Evolutionary conservation across 2,113 vertebrate species (phyloP), one percentile per base, ranked within the genome.

Genomic region (Ariopsis seemanni): DNA sequence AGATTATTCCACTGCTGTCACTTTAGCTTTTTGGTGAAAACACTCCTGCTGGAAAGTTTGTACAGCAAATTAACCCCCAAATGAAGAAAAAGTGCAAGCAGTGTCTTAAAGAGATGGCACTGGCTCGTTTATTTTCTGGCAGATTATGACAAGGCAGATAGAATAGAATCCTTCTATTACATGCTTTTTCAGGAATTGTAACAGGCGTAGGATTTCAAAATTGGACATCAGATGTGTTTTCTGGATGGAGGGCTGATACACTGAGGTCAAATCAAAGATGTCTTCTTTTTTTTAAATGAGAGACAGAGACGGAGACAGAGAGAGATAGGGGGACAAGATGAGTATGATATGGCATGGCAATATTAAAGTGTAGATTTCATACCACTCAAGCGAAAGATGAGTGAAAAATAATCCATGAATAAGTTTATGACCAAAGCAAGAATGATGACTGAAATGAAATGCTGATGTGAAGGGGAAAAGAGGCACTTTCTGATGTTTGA

Each of bases 111-210:
- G 75, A 69, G n/a, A 83, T 30, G 81, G 69, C 42, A 18, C n/a
- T 27, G 42, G n/a, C 57, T 72, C 58, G 22, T 67, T 74, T 82
- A 79, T 79, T 42, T 81, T 80, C 82, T 83, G 8, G 60, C 34
- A 48, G 79, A 90, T 90, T 85, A 88, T 50, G 57, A 57, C 53
- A 55, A 85, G 69, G 62, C 48, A 85, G 80, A 90, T 83, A 85
- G 89, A 89, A 90, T 83, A 85, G 86, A 89, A 82, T 89, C 89
- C 55, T 71, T 85, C 83, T 89, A 87, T 85, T 87, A 82, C 86
- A 82, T 60, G 89, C 78, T 78, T 83, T 80, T 88, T 72, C 82
- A 80, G 42, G 83, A 74, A 74, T 53, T 84, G 15, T 88, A 83
- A 79, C 84, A 90, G 87, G 27, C 84, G 71, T 81, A 67, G 50